phyloP scores from a whole-genome alignment of 2,113 vertebrate species.

The Chloropsis hardwickii region DNA sequence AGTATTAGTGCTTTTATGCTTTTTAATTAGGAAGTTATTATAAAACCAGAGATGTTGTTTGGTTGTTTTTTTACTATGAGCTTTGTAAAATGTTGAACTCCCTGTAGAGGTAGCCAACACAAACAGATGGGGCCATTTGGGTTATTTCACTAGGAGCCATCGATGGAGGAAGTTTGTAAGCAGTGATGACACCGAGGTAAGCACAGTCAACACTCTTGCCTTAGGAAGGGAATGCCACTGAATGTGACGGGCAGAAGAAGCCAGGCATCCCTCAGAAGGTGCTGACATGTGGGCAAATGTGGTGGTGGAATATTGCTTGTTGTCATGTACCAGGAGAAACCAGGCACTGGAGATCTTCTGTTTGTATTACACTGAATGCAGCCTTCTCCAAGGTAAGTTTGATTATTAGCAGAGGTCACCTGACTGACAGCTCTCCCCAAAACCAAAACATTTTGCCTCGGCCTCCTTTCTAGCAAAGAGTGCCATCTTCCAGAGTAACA shows the following conservation, averaged over 20 bases:
- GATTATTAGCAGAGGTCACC: background rate
- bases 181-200: background rate
- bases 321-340: background rate
- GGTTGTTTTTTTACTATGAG: background rate
- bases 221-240: background rate
- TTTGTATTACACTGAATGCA: fast-evolving
- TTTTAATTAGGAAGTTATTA: background rate
- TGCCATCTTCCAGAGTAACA: background rate
- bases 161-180: background rate
- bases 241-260: background rate
- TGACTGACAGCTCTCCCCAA: background rate
- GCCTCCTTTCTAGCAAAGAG: background rate
- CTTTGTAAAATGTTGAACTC: background rate
- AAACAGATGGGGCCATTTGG: background rate
- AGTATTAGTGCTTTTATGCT: background rate
- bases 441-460: background rate
- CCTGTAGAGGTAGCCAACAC: background rate
- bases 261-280: background rate
- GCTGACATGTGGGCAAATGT: background rate
- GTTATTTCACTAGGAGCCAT: background rate
- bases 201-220: background rate
- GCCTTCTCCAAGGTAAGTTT: background rate
- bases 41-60: background rate
- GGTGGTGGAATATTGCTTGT: background rate
- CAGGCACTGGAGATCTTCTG: background rate